Evolutionary conservation across 2,797 vertebrate species (phyloP).

Genomic region (Monodelphis domestica): DNA sequence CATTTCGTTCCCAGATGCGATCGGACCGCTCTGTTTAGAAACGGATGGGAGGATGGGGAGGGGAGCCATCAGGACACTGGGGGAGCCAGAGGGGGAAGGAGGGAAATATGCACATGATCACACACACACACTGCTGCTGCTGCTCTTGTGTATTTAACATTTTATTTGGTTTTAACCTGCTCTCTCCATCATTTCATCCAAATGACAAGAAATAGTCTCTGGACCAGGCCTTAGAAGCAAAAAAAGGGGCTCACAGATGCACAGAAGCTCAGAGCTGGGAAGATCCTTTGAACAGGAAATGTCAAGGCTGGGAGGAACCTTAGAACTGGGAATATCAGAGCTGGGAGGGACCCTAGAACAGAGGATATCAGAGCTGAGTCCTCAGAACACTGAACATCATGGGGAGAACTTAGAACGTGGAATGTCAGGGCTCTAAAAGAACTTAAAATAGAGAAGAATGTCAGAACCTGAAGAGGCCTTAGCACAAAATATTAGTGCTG

Average conservation of each 20-base stretch:
- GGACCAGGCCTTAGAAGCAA: neutral
- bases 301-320: too few species aligned
- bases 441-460: neutral
- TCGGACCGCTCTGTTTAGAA: slow-evolving; percentile 81
- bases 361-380: too few species aligned
- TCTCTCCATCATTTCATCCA: slow-evolving; percentile 31
- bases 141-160: neutral
- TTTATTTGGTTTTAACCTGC: slow-evolving; percentile 68
- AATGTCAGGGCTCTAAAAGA: neutral
- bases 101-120: slow-evolving; percentile 30
- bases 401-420: neutral
- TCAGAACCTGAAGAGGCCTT: neutral
- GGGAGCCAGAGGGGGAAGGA: neutral
- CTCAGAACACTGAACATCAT: too few species aligned
- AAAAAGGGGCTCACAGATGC: neutral
- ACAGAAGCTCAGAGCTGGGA: slow-evolving; percentile 8
- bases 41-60: slow-evolving; percentile 49
- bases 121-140: slow-evolving; percentile 7
- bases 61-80: neutral
- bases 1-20: slow-evolving; percentile 84
- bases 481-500: neutral
- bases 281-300: neutral
- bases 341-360: too few species aligned
- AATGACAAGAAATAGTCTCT: neutral
- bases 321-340: too few species aligned